Evolutionary conservation across 1,140 invertebrate species (phyloP).

Genomic region (Alviniconcha marisindica): DNA sequence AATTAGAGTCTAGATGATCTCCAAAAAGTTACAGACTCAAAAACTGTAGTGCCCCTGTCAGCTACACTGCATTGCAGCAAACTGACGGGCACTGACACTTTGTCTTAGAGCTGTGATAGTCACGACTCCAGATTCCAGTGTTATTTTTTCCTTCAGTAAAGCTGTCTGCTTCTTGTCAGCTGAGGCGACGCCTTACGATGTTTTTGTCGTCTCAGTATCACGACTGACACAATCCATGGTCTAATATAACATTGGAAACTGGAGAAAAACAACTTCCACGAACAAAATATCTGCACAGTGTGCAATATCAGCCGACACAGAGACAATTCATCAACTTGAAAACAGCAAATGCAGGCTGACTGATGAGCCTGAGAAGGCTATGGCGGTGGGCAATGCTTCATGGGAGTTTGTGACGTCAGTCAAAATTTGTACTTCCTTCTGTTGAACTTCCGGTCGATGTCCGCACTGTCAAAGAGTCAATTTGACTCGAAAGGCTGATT

Average conservation of each 20-base stretch:
- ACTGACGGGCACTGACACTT: conserved; percentile 16
- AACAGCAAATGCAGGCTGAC: conserved; percentile 1
- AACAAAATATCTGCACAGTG: neutral
- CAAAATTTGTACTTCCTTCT: conserved; percentile 22
- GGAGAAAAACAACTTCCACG: neutral
- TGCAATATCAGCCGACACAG: too few species aligned
- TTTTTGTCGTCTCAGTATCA: conserved; percentile 18
- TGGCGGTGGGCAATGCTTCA: conserved; percentile 38
- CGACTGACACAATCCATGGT: neutral
- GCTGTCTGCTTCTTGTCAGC: conserved; percentile 37
- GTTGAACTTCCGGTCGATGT: conserved; percentile 32
- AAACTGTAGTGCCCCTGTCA: conserved; percentile 12
- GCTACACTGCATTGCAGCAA: conserved; percentile 29
- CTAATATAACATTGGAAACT: neutral
- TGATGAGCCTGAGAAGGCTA: conserved; percentile 31
- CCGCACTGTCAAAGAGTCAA: too few species aligned
- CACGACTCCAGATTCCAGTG: conserved; percentile 5
- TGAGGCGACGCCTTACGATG: conserved; percentile 34
- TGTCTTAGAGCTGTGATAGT: conserved; percentile 4
- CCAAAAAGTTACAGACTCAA: neutral
- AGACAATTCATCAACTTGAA: conserved; percentile 11
- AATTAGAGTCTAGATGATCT: neutral
- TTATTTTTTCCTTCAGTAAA: neutral
- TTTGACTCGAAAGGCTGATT: too few species aligned
- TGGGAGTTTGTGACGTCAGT: conserved; percentile 44